Conservation (phyloP, 2,888 invertebrate species). For the Mythimna impura region DNA sequence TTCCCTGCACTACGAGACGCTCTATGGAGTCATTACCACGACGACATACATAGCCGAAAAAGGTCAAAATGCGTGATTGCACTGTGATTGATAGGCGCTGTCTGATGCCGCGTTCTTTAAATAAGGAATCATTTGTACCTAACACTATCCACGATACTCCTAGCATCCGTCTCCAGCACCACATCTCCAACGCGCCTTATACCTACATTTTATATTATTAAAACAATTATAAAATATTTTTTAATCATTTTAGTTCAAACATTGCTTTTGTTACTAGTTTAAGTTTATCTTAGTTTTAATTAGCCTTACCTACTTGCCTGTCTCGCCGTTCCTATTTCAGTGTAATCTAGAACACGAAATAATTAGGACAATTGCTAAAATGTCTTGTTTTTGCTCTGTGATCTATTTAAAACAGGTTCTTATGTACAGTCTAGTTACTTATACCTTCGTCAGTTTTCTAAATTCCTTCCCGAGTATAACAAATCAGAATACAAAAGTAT, state of each 20-base stretch:
- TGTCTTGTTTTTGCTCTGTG: constrained; percentile 2
- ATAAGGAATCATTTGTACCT: too few species aligned
- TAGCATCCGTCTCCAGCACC: too few species aligned
- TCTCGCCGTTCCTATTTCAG: constrained; percentile 8
- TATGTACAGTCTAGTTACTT: not conserved
- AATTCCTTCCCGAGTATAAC: not conserved
- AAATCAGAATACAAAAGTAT: too few species aligned
- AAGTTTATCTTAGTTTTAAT: constrained; percentile 13
- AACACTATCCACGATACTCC: too few species aligned
- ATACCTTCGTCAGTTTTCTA: not conserved
- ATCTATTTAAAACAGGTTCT: not conserved
- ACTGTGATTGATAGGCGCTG: too few species aligned
- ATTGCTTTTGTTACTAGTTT: not conserved
- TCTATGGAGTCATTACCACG: too few species aligned
- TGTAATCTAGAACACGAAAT: constrained; percentile 19
- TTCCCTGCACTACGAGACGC: too few species aligned
- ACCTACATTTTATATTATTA: not conserved
- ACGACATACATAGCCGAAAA: too few species aligned
- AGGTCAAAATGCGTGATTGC: too few species aligned
- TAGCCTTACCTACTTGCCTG: not conserved
- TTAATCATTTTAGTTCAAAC: not conserved
- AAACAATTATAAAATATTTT: not conserved
- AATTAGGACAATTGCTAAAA: constrained; percentile 31
- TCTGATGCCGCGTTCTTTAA: too few species aligned
- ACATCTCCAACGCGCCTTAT: too few species aligned